Conservation (phyloP, 2,888 invertebrate species). For the Cephus rjabovi region DNA sequence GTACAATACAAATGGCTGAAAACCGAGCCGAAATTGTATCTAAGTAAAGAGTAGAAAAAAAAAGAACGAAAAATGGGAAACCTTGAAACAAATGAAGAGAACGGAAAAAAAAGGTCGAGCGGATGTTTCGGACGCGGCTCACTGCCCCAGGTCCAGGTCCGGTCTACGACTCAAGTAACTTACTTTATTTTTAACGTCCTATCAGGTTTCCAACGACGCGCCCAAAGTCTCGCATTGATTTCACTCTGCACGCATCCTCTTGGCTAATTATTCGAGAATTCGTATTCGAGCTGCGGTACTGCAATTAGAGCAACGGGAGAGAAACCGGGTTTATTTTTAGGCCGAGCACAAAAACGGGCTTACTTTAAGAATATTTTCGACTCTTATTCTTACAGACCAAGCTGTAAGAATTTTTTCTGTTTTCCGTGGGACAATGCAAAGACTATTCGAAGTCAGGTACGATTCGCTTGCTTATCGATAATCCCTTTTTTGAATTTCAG, state of each 20-base stretch:
- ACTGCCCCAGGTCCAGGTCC: not conserved
- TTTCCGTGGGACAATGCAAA: not conserved
- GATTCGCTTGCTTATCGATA: not conserved
- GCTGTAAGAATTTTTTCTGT: not conserved
- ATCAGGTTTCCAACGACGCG: not conserved
- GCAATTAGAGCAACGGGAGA: not conserved
- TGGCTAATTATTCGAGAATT: not conserved
- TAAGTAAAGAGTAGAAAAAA: not conserved
- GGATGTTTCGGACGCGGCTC: constrained; percentile 38
- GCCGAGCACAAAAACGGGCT: not conserved
- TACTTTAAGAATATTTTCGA: not conserved
- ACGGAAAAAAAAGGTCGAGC: constrained; percentile 26
- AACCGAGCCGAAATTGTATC: not conserved
- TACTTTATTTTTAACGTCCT: not conserved
- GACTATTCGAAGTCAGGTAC: not conserved
- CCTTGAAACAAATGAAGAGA: constrained; percentile 45
- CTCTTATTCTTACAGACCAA: not conserved
- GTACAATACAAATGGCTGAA: not conserved
- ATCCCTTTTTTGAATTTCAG: not conserved
- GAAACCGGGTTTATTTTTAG: not conserved
- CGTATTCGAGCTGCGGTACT: not conserved
- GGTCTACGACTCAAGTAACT: not conserved
- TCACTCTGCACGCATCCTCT: not conserved
- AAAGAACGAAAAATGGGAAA: constrained; percentile 37
- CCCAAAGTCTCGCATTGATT: not conserved